phyloP scores from a whole-genome alignment of 1,140 invertebrate genomes.

The Hypsibius dujardini region DNA sequence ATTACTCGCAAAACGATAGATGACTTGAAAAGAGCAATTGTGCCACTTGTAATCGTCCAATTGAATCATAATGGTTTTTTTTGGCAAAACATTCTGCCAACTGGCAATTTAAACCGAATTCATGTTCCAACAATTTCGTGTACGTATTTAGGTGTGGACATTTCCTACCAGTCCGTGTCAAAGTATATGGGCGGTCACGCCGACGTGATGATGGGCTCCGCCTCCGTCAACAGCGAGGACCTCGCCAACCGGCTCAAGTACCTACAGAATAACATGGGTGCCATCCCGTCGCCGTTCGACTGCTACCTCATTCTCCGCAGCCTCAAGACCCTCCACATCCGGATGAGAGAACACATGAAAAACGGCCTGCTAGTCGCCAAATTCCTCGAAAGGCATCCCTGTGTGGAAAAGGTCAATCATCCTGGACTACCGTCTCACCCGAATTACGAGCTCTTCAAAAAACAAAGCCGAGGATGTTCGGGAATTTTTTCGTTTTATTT shows the following conservation, averaged over 20 bases:
- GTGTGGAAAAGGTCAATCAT: slow-evolving; percentile 35
- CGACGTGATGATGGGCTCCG: slow-evolving; percentile 89
- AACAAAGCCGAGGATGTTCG: slow-evolving; percentile 35
- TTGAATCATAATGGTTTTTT: no score
- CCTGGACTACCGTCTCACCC: slow-evolving; percentile 37
- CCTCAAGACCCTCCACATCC: slow-evolving; percentile 35
- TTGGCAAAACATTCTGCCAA: no score
- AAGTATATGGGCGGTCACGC: slow-evolving; percentile 46
- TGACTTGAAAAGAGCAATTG: no score
- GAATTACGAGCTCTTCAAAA: slow-evolving; percentile 35
- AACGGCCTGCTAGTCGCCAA: slow-evolving; percentile 36
- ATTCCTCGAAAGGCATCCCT: slow-evolving; percentile 32
- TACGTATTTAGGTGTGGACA: no score
- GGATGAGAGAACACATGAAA: slow-evolving; percentile 36
- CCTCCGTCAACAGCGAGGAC: slow-evolving; percentile 52
- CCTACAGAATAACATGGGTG: slow-evolving; percentile 61
- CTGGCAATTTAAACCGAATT: no score
- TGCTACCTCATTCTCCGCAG: slow-evolving; percentile 37
- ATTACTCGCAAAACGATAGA: no score
- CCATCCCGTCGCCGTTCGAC: slow-evolving; percentile 39
- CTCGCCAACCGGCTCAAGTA: slow-evolving; percentile 55
- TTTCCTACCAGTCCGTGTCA: background rate
- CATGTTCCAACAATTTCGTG: no score
- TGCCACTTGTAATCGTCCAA: no score
- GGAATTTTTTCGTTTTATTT: slow-evolving; percentile 36